Percentiles rank a stretch among this genome's conserved stretches.
Conservation (phyloP, 2,888 invertebrate species). For the Nasonovia ribisnigri region DNA sequence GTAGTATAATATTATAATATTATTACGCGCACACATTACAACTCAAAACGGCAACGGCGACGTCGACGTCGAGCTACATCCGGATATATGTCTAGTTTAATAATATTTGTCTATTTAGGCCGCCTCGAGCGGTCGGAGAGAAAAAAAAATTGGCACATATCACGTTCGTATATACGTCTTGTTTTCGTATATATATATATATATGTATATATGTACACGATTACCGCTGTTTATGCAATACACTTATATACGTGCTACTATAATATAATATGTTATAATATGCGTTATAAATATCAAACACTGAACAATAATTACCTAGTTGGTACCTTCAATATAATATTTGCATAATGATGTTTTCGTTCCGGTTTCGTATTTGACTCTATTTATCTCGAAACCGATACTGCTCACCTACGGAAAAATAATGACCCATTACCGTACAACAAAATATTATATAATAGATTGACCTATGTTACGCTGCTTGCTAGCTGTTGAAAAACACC, state of each 20-base stretch:
- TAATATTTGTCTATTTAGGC: constrained; percentile 28
- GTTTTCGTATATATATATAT: not conserved
- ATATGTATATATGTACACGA: too few species aligned
- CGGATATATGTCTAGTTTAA: constrained; percentile 24
- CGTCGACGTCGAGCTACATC: not conserved
- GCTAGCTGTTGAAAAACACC: not conserved
- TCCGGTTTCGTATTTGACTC: not conserved
- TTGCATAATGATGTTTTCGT: not conserved
- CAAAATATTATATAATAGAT: not conserved
- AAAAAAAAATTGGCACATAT: constrained; percentile 3
- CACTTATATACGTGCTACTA: not conserved
- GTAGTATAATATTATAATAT: not conserved
- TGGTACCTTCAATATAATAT: not conserved
- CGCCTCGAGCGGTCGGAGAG: not conserved
- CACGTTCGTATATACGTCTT: not conserved
- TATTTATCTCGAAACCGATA: not conserved
- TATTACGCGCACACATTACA: not conserved
- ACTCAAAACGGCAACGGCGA: not conserved
- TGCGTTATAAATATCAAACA: not conserved
- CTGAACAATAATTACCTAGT: not conserved
- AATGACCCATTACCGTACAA: not conserved
- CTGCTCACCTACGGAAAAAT: not conserved
- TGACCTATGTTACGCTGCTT: not conserved
- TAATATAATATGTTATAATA: not conserved
- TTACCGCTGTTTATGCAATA: not conserved